Evolutionary conservation across 1,140 invertebrate genomes (phyloP).

Genomic region (Bombyx mandarina): DNA sequence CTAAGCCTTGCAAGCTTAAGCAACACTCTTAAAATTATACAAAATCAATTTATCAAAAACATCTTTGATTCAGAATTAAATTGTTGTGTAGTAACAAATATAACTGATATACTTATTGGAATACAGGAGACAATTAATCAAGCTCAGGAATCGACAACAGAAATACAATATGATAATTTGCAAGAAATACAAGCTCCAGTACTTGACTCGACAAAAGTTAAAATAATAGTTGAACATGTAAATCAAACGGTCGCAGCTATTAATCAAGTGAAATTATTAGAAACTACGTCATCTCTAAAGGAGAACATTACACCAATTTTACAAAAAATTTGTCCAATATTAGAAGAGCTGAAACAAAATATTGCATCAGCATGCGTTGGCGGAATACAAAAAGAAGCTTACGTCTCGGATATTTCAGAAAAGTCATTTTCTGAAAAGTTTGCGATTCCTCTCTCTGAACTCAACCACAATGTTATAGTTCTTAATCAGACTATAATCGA

Average conservation of each 20-base stretch:
- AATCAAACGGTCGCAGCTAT: constrained; percentile 40
- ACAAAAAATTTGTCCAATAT: constrained; percentile 39
- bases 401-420: constrained; percentile 53
- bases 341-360: constrained; percentile 46
- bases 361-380: constrained; percentile 28
- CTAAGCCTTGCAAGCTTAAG: constrained; percentile 38
- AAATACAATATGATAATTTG: constrained; percentile 42
- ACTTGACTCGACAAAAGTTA: constrained; percentile 26
- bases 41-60: constrained; percentile 36
- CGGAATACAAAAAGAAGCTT: constrained; percentile 27
- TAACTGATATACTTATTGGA: constrained; percentile 51
- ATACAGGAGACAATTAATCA: constrained; percentile 62
- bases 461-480: constrained; percentile 47
- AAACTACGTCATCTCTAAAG: constrained; percentile 28
- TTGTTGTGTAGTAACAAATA: constrained; percentile 34
- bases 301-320: constrained; percentile 25
- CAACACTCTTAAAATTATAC: constrained; percentile 46
- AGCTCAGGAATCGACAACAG: constrained; percentile 52
- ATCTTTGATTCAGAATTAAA: constrained; percentile 43
- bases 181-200: constrained; percentile 24
- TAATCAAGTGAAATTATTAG: constrained; percentile 32
- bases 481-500: constrained; percentile 49
- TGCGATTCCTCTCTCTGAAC: constrained; percentile 47
- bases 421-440: constrained; percentile 34
- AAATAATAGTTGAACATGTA: constrained; percentile 38